Base-by-base conservation (phyloP, 2,113 vertebrate genomes). In the Bettongia penicillata region DNA sequence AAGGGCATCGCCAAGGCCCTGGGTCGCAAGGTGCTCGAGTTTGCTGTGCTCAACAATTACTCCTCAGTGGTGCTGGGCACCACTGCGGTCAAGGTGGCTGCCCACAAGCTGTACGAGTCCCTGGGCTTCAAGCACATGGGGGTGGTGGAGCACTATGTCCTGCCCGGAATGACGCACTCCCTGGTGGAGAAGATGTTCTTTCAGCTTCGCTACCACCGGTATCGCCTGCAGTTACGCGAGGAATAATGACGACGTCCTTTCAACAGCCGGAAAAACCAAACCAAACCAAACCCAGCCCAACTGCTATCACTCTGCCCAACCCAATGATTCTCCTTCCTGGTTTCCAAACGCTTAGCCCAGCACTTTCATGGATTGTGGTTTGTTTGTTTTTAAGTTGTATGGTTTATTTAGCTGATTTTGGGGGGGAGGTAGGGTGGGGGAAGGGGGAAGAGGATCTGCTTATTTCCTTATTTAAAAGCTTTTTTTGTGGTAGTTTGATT, bases 101-200 rank as follows among this genome's bases (percentile, higher is more conserved):
- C 99, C 96, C 99, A 99, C 99, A 99, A 99, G 99, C 99, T 99
- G 97, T 99, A 99, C 8, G 99, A 99, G 98, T 99, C 99, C 11
- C 99, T 99, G 98, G 99, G 99, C 90, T 99, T 99, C 99, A 99
- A 99, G 98, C 99, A 99, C 92, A 98, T 99, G 96, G 99, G 99
- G 84, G 99, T 99, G 0, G 99, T 98, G 0, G 99, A 99, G 98
- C 99, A 99, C 98, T 99, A 99, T 89, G 98, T 98, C 98, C 99
- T 99, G 90, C 99, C 99, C 0, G 99, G 99, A 93, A 99, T 99
- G 99, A 99, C 99, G 12, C 99, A 99, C 97, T 99, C 99, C 93
- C 98, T 98, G 94, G 98, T 99, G 93, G 99, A 99, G 99, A 99
- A 99, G 98, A 99, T 99, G 98, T 99, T 99, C 99, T 99, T 99